Conservation (phyloP, 2,888 invertebrate genomes). For the Megamerina dolium region DNA sequence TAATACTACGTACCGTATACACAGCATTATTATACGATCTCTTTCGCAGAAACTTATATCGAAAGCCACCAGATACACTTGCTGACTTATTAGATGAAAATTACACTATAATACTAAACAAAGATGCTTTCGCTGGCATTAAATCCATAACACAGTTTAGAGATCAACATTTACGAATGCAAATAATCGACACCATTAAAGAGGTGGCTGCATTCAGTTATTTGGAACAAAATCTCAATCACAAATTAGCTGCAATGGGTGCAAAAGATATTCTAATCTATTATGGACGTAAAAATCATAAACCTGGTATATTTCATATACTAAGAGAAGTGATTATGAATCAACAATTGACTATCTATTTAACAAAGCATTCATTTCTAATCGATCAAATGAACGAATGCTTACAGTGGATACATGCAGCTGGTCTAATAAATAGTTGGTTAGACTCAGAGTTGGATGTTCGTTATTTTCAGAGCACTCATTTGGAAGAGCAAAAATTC, state of each 20-base stretch:
- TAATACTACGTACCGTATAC: slow-evolving; percentile 22
- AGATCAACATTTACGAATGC: too few relatives aligned
- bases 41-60: too few relatives aligned
- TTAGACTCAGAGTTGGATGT: slow-evolving; percentile 10
- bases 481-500: too few relatives aligned
- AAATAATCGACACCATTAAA: slow-evolving; percentile 17
- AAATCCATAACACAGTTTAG: too few relatives aligned
- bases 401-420: not conserved
- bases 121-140: too few relatives aligned
- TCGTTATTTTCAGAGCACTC: not conserved
- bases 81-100: slow-evolving; percentile 13
- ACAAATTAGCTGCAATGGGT: slow-evolving; percentile 15
- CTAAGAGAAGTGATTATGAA: slow-evolving; percentile 20
- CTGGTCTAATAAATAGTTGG: slow-evolving; percentile 25
- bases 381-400: slow-evolving; percentile 1
- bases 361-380: slow-evolving; percentile 25
- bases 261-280: slow-evolving; percentile 20
- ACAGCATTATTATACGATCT: slow-evolving; percentile 23
- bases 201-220: slow-evolving; percentile 16
- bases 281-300: slow-evolving; percentile 14
- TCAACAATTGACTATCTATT: slow-evolving; percentile 24
- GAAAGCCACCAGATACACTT: slow-evolving; percentile 17
- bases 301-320: slow-evolving; percentile 22
- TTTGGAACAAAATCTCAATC: slow-evolving; percentile 15
- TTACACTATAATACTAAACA: slow-evolving; percentile 20